Percentiles rank a stretch among this genome's conserved stretches.
Evolutionary conservation across 2,797 vertebrate species (phyloP).

Genomic region (Melanogrammus aeglefinus): DNA sequence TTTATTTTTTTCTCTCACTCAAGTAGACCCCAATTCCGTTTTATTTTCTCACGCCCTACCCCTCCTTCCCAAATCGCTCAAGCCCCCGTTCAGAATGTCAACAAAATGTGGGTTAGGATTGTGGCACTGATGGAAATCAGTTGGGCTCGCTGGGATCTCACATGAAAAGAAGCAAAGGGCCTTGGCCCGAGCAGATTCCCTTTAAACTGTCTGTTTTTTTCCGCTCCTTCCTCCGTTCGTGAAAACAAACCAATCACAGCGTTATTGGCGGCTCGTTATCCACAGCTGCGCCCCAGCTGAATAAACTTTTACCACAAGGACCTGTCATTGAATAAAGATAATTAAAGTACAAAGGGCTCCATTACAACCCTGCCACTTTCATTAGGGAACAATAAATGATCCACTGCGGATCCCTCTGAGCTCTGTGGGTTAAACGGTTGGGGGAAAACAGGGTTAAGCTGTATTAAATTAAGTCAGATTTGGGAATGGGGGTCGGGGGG

Average conservation of each 20-base stretch:
- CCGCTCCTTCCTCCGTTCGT: constrained; percentile 34
- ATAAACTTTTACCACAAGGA: constrained; percentile 50
- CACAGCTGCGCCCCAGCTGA: constrained; percentile 38
- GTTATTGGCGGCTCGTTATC: constrained; percentile 56
- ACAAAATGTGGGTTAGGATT: constrained; percentile 57
- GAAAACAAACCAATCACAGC: constrained; percentile 49
- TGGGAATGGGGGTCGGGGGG: constrained; percentile 46
- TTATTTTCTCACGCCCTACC: constrained; percentile 36
- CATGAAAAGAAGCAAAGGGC: constrained; percentile 38
- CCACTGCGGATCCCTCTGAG: constrained; percentile 43
- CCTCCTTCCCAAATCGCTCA: constrained; percentile 42
- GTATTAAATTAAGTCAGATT: constrained; percentile 64
- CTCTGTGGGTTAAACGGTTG: constrained; percentile 62
- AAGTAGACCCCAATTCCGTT: constrained; percentile 40
- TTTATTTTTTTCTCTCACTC: constrained; percentile 50
- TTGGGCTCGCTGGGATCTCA: constrained; percentile 47
- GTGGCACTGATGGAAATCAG: constrained; percentile 55
- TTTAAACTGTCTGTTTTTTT: constrained; percentile 11
- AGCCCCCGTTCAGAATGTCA: constrained; percentile 62
- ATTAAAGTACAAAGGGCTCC: constrained; percentile 65
- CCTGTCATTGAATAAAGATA: constrained; percentile 59
- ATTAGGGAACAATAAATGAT: constrained; percentile 60
- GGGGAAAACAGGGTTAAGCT: constrained; percentile 57
- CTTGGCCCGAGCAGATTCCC: constrained; percentile 24
- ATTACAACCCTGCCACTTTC: constrained; percentile 64